These are phyloP conservation scores for Perca schrenkii DNA, from an alignment of 2,113 vertebrate genomes.

Conservation along the genomic window DNA sequence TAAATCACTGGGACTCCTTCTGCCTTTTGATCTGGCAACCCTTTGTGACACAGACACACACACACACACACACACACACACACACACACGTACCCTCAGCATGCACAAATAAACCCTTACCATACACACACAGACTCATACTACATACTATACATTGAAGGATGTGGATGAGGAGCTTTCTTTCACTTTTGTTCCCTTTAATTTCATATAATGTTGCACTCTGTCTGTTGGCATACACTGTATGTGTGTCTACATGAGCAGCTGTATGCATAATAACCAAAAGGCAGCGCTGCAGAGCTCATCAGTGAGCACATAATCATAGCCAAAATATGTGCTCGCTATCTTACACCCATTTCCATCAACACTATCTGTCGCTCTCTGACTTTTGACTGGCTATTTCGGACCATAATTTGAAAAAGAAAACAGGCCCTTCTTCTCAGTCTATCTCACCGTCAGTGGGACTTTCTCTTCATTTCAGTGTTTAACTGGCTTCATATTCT, in stretches of 20 bases:
- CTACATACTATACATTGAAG: too few relatives aligned
- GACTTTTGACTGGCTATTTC: not conserved
- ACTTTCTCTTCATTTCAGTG: not conserved
- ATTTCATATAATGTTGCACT: not conserved
- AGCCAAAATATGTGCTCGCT: not conserved
- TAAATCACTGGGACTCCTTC: slow-evolving; percentile 63
- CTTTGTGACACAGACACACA: slow-evolving; percentile 26
- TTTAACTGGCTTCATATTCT: not conserved
- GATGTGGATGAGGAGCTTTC: not conserved
- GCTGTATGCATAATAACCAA: not conserved
- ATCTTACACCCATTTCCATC: not conserved
- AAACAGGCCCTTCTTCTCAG: not conserved
- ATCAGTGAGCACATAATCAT: not conserved
- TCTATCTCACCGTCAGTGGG: not conserved
- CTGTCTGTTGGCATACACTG: not conserved
- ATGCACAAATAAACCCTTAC: too few relatives aligned
- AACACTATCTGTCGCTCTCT: not conserved
- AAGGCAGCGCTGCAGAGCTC: not conserved
- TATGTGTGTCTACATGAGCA: not conserved
- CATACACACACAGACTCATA: too few relatives aligned
- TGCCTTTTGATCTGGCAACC: slow-evolving; percentile 67
- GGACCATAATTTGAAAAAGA: too few relatives aligned
- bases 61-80: slow-evolving; percentile 24
- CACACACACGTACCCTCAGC: too few relatives aligned
- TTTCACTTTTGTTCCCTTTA: too few relatives aligned